Evolutionary conservation across 2,888 invertebrate species (phyloP).

Genomic region (Dyspetes luteomarginatus): DNA sequence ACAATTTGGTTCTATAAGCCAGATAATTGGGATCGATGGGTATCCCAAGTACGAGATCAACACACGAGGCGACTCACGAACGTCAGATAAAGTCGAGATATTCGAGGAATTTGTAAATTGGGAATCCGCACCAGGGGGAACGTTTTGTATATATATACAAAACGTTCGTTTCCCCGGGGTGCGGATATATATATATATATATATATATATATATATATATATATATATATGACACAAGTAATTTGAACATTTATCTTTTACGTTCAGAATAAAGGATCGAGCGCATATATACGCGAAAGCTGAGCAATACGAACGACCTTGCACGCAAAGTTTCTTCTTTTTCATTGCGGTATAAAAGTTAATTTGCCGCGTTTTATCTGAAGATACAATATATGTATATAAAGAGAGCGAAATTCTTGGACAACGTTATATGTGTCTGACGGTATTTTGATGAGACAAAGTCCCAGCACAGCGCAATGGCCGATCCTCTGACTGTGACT

Average conservation of each 20-base stretch:
- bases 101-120: constrained; percentile 61
- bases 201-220: not conserved
- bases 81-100: constrained; percentile 19
- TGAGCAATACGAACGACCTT: constrained; percentile 58
- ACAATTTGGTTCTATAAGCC: constrained; percentile 34
- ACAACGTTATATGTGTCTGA: constrained; percentile 72
- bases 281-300: constrained; percentile 17
- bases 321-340: constrained; percentile 66
- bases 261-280: constrained; percentile 25
- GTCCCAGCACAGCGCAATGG: constrained; percentile 20
- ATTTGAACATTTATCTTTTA: constrained; percentile 32
- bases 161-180: not conserved
- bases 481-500: constrained; percentile 48
- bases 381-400: no score
- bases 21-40: constrained; percentile 50
- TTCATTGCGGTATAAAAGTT: constrained; percentile 77
- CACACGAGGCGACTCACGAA: not conserved
- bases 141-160: no score
- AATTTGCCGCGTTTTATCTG: constrained; percentile 74
- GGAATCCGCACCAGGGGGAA: constrained; percentile 26
- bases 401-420: constrained; percentile 65
- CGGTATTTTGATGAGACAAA: constrained; percentile 82
- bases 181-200: not conserved
- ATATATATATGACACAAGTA: constrained; percentile 40
- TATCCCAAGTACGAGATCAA: constrained; percentile 18